Evolutionary conservation across 2,113 vertebrate genomes (phyloP).

Genomic region (Siniperca knerii): DNA sequence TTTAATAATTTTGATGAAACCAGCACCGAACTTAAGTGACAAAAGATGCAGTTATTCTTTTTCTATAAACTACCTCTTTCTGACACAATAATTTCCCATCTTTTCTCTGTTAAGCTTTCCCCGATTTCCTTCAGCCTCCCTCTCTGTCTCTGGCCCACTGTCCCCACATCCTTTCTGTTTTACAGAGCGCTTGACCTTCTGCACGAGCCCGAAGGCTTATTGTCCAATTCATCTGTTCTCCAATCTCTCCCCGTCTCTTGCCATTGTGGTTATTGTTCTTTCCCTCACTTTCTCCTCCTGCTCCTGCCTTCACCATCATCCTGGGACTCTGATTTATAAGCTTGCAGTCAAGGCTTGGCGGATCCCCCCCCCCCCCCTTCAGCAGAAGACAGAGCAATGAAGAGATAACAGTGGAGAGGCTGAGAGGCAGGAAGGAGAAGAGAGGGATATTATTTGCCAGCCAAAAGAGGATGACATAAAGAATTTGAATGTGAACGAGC

Average conservation of each 20-base stretch:
- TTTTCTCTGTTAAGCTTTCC: conserved; percentile 3
- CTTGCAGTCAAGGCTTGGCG: conserved; percentile 34
- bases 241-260: conserved; percentile 48
- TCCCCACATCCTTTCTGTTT: conserved; percentile 33
- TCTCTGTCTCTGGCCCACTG: conserved; percentile 1
- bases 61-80: conserved; percentile 4
- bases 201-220: conserved; percentile 56
- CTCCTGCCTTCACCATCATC: conserved; percentile 45
- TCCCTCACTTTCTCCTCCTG: conserved; percentile 28
- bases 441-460: conserved; percentile 56
- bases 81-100: conserved; percentile 23
- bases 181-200: conserved; percentile 52
- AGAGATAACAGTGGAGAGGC: conserved; percentile 5
- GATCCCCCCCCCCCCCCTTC: not conserved
- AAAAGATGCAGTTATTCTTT: not conserved
- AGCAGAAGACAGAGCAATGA: conserved; percentile 22
- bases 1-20: not conserved
- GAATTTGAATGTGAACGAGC: conserved; percentile 67
- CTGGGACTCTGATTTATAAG: conserved; percentile 68
- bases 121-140: not conserved
- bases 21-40: not conserved
- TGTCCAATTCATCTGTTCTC: conserved; percentile 68
- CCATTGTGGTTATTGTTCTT: conserved; percentile 60
- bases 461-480: conserved; percentile 60
- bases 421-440: conserved; percentile 1